A percentile compares a stretch with the other conserved stretches of the same genome.
Conservation (phyloP, 2,888 invertebrate genomes). For the Trissonchulus latispiculum region DNA sequence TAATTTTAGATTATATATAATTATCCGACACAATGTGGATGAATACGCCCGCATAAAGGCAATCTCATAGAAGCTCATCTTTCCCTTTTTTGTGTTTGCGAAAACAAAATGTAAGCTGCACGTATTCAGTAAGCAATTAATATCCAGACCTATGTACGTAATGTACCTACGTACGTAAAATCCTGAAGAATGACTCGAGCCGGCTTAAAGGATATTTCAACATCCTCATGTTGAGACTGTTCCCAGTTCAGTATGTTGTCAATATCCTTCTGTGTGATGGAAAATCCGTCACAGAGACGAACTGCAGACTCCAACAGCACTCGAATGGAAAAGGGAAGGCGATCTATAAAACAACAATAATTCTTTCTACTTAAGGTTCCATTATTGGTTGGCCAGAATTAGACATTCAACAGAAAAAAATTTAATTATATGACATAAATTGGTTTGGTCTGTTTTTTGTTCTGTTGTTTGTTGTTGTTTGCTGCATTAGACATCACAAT, state of each 20-base stretch:
- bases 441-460: too few species aligned
- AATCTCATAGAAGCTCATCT: too few species aligned
- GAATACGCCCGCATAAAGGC: too few species aligned
- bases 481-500: too few species aligned
- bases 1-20: too few species aligned
- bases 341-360: conserved; percentile 41
- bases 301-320: conserved; percentile 88
- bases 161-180: too few species aligned
- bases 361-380: too few species aligned
- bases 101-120: background rate
- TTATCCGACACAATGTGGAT: too few species aligned
- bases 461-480: too few species aligned
- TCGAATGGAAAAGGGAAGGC: conserved; percentile 77
- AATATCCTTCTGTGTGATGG: conserved; percentile 73
- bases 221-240: conserved; percentile 55
- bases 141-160: background rate
- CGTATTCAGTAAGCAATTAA: background rate
- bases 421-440: too few species aligned
- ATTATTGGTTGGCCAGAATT: too few species aligned
- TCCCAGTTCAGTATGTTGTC: conserved; percentile 80
- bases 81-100: background rate
- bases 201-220: conserved; percentile 91
- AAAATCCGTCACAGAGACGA: conserved; percentile 90
- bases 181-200: conserved; percentile 84
- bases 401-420: too few species aligned